These are phyloP conservation scores for Enteromius radiatus DNA, from an alignment of 2,797 vertebrate genomes.

Conservation along the genomic window DNA sequence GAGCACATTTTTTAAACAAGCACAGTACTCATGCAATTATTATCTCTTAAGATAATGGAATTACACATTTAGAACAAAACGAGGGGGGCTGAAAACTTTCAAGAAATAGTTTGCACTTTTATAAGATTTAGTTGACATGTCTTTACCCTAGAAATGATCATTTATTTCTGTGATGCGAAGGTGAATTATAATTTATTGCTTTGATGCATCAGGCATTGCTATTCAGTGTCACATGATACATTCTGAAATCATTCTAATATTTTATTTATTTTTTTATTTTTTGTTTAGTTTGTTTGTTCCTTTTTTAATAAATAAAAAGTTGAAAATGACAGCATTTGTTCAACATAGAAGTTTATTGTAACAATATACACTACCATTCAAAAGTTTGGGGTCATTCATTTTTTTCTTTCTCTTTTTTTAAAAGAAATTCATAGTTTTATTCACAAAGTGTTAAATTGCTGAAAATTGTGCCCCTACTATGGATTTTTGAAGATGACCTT, in stretches of 20 bases:
- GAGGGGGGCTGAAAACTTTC: not conserved
- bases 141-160: not conserved
- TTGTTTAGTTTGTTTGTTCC: too few relatives aligned
- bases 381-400: too few relatives aligned
- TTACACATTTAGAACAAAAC: not conserved
- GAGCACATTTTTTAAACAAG: not conserved
- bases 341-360: not conserved
- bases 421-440: too few relatives aligned
- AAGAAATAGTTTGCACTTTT: not conserved
- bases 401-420: too few relatives aligned
- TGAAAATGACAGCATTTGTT: too few relatives aligned
- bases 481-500: too few relatives aligned
- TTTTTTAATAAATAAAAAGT: too few relatives aligned
- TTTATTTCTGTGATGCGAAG: too few relatives aligned
- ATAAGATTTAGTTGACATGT: not conserved
- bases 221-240: not conserved
- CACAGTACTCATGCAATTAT: not conserved
- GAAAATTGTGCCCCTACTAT: too few relatives aligned
- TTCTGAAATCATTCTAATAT: not conserved
- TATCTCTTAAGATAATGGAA: not conserved
- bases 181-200: too few relatives aligned
- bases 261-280: too few relatives aligned
- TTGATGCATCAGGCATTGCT: not conserved
- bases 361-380: not conserved
- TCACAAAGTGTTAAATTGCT: too few relatives aligned